Percentiles rank a stretch among this genome's conserved stretches.
These are phyloP conservation scores for Agonopterix arenella DNA, from an alignment of 2,888 invertebrate species.

Conservation along the genomic window DNA sequence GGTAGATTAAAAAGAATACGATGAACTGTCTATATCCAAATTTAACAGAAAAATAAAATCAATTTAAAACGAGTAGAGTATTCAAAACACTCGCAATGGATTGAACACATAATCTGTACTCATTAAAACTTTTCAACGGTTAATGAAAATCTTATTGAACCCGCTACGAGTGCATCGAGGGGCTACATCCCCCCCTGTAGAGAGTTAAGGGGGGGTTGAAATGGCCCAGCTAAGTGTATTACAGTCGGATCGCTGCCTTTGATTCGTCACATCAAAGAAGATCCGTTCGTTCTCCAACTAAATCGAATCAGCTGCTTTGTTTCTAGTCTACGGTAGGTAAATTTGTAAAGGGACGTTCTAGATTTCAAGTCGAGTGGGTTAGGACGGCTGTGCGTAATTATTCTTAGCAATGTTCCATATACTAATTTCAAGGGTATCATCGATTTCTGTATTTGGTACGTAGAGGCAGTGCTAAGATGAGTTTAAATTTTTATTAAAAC, in stretches of 20 bases:
- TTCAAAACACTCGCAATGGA: constrained; percentile 31
- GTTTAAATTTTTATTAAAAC: too few relatives aligned
- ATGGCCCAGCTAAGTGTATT: constrained; percentile 74
- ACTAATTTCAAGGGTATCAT: not conserved
- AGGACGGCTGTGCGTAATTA: not conserved
- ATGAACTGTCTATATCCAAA: too few relatives aligned
- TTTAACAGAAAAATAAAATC: too few relatives aligned
- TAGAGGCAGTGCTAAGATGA: too few relatives aligned
- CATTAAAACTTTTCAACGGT: constrained; percentile 72
- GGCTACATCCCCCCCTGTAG: constrained; percentile 9
- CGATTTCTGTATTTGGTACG: too few relatives aligned
- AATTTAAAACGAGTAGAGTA: too few relatives aligned
- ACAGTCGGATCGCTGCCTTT: constrained; percentile 73
- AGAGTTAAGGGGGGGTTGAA: constrained; percentile 37
- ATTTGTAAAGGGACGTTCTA: constrained; percentile 22
- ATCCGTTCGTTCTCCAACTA: constrained; percentile 60
- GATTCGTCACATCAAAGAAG: constrained; percentile 76
- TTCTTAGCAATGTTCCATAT: not conserved
- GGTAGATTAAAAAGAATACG: too few relatives aligned
- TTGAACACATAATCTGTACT: constrained; percentile 50
- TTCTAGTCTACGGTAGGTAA: constrained; percentile 53
- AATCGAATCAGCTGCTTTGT: constrained; percentile 67
- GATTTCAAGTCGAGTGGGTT: not conserved
- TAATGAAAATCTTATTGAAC: constrained; percentile 75
- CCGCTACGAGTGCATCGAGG: constrained; percentile 53